Conservation (phyloP, 2,797 vertebrate genomes). For the Gadopsis bispinosus region DNA sequence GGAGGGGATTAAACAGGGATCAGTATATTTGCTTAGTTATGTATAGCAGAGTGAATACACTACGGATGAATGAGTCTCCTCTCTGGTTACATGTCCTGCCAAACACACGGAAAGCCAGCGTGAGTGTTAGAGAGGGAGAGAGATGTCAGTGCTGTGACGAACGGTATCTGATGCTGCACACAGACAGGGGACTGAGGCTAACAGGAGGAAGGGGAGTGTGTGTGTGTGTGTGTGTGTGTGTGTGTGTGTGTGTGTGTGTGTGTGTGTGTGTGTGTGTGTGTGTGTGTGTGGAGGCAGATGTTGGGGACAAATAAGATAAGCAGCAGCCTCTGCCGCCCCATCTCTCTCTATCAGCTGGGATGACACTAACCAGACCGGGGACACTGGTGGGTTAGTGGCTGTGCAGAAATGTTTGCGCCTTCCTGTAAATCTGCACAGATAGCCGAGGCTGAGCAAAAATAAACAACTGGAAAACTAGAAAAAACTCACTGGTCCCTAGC, state of each 20-base stretch:
- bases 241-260: slow-evolving; percentile 27
- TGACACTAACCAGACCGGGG: slow-evolving; percentile 50
- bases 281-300: slow-evolving; percentile 38
- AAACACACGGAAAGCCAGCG: slow-evolving; percentile 56
- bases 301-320: slow-evolving; percentile 69
- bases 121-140: slow-evolving; percentile 28
- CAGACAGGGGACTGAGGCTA: slow-evolving; percentile 53
- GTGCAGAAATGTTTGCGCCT: slow-evolving; percentile 43
- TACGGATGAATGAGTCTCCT: slow-evolving; percentile 64
- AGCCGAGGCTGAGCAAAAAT: slow-evolving; percentile 6
- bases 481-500: background rate
- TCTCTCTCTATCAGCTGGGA: slow-evolving; percentile 63
- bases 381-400: slow-evolving; percentile 42
- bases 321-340: slow-evolving; percentile 53
- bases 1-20: slow-evolving; percentile 77
- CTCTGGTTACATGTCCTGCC: slow-evolving; percentile 59
- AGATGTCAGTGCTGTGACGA: slow-evolving; percentile 58
- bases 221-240: slow-evolving; percentile 26
- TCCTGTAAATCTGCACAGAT: slow-evolving; percentile 25
- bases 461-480: background rate
- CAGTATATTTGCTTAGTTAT: slow-evolving; percentile 77
- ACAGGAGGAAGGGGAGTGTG: slow-evolving; percentile 21
- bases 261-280: slow-evolving; percentile 26
- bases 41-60: slow-evolving; percentile 70
- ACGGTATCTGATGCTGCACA: slow-evolving; percentile 70